A percentile compares a stretch with the other conserved stretches of the same genome.
Evolutionary conservation across 2,797 vertebrate species (phyloP).

Genomic region (Leptodactylus fallax): DNA sequence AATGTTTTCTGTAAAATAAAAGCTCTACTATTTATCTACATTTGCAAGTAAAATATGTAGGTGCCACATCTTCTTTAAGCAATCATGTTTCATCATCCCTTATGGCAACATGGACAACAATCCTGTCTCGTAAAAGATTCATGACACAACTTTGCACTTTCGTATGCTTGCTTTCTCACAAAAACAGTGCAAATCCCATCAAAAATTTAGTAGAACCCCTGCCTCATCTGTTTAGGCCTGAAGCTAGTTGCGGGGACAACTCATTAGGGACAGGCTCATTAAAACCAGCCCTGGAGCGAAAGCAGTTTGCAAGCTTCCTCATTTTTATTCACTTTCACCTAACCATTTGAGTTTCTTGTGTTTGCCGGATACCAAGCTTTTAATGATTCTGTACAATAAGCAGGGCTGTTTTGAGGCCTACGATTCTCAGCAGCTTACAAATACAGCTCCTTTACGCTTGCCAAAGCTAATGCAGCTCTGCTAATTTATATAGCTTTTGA

Average conservation of each 20-base stretch:
- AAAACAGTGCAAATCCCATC: conserved; percentile 86
- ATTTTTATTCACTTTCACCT: conserved; percentile 82
- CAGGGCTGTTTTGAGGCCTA: conserved; percentile 67
- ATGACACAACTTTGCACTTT: conserved; percentile 80
- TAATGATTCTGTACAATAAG: conserved; percentile 70
- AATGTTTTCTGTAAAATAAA: conserved; percentile 32
- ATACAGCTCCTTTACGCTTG: conserved; percentile 67
- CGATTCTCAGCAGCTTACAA: conserved; percentile 66
- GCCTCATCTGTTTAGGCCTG: conserved; percentile 89
- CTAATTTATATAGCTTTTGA: conserved; percentile 61
- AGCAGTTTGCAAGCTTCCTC: conserved; percentile 80
- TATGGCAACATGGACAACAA: conserved; percentile 78
- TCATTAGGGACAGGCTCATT: conserved; percentile 89
- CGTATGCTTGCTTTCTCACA: conserved; percentile 79
- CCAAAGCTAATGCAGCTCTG: conserved; percentile 68
- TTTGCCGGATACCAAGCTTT: conserved; percentile 72
- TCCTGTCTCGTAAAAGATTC: conserved; percentile 81
- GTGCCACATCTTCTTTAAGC: conserved; percentile 72
- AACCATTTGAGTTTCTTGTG: conserved; percentile 70
- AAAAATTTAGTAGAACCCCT: conserved; percentile 89
- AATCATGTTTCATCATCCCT: conserved; percentile 72
- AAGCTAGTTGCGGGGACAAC: conserved; percentile 89
- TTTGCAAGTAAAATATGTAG: conserved; percentile 64
- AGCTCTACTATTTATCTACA: conserved; percentile 47
- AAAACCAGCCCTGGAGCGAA: conserved; percentile 87